Conservation (phyloP, 1,140 invertebrate genomes). For the Meteorus sp. region DNA sequence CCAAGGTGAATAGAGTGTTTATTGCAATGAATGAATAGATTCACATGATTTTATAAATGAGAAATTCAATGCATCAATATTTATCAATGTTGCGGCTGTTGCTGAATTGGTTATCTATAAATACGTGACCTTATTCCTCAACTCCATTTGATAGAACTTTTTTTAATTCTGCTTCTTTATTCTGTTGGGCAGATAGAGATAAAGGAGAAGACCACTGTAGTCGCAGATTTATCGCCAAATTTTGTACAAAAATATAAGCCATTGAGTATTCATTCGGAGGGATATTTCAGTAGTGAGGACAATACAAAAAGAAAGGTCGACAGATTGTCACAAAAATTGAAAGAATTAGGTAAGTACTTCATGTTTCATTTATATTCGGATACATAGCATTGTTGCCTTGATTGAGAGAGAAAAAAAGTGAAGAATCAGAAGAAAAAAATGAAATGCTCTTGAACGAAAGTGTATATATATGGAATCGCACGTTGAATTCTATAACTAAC, state of each 20-base stretch:
- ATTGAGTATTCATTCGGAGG: constrained; percentile 69
- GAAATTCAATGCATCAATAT: background rate
- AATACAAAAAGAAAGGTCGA: constrained; percentile 49
- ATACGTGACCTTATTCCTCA: background rate
- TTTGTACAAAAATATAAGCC: constrained; percentile 54
- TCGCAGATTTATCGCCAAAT: constrained; percentile 43
- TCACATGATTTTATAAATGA: background rate
- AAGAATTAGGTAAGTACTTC: constrained; percentile 38
- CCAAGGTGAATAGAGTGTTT: constrained; percentile 52
- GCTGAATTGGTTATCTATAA: too few species aligned
- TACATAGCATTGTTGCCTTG: background rate
- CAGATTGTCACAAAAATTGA: constrained; percentile 41
- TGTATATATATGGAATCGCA: constrained; percentile 7
- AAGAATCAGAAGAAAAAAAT: constrained; percentile 2
- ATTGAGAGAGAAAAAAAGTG: background rate
- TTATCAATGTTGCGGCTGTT: too few species aligned
- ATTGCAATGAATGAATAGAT: constrained; percentile 5
- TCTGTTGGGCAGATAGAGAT: constrained; percentile 43
- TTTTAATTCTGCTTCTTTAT: constrained; percentile 1
- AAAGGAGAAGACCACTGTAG: constrained; percentile 56
- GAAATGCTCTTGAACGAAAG: constrained; percentile 9
- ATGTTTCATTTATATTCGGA: too few species aligned
- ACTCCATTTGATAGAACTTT: too few species aligned
- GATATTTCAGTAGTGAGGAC: constrained; percentile 70
- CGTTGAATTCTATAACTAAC: background rate